phyloP scores from a whole-genome alignment of 2,888 invertebrate species.

The Caenorhabditis parvicauda region DNA sequence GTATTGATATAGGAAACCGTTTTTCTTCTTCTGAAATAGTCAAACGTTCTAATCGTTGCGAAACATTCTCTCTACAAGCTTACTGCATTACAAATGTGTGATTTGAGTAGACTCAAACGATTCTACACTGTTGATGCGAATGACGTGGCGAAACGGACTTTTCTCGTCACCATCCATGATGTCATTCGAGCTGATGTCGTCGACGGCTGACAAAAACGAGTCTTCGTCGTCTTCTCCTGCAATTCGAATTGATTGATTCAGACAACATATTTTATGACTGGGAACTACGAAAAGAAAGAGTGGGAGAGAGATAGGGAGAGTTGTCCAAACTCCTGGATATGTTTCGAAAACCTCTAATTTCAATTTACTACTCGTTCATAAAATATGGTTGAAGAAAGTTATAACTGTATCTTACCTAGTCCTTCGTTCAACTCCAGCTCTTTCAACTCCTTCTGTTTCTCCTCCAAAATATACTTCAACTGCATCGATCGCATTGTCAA shows the following conservation, averaged over 20 bases:
- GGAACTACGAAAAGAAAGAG: no score
- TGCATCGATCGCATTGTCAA: slow-evolving; percentile 82
- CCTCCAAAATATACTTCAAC: slow-evolving; percentile 28
- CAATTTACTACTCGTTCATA: no score
- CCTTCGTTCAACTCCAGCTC: slow-evolving; percentile 26
- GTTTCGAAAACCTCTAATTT: no score
- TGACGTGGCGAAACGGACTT: slow-evolving; percentile 20
- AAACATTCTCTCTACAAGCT: no score
- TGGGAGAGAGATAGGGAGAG: no score
- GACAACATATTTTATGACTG: no score
- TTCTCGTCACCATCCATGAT: not conserved
- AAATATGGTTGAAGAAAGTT: no score
- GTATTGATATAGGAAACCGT: no score
- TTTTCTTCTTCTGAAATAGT: no score
- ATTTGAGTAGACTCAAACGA: slow-evolving; percentile 6
- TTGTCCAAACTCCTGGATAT: no score
- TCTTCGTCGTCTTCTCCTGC: not conserved
- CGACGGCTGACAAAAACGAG: not conserved
- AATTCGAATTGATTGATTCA: not conserved
- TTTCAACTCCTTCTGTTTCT: slow-evolving; percentile 26
- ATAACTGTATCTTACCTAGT: no score
- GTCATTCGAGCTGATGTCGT: not conserved
- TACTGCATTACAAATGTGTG: not conserved
- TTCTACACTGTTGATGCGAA: slow-evolving; percentile 20
- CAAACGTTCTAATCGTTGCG: no score